Evolutionary conservation across 2,888 invertebrate species (phyloP), one percentile per base, ranked within the genome.

Genomic region (Dione juno): DNA sequence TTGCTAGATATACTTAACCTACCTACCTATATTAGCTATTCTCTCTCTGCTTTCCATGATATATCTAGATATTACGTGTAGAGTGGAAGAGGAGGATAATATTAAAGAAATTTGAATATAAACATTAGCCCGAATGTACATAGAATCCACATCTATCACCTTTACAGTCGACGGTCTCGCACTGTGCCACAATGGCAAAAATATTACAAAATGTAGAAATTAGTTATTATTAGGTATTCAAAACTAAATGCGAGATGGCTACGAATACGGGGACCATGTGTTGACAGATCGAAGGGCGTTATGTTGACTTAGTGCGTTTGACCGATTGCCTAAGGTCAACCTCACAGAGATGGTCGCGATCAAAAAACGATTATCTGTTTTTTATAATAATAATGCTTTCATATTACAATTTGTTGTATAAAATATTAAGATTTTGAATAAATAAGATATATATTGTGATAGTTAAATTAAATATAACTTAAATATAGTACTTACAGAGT

Each of bases 271-370:
- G 79, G 76, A 72, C 80, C 82, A 81, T 81, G 81, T 86, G 81
- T 86, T 84, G 81, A 86, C 84, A 84, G 84, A 87, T 85, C 80
- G 81, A 79, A 86, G 86, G 87, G 86, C 81, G 82, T 78, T 73
- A 72, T 88, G 80, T 88, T 88, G 86, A 79, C 79, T 75, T 77
- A 81, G 76, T 72, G 73, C 75, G 73, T 69, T 76, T 88, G 88
- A 88, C 88, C 88, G 88, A 88, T 88, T 82, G 82, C 73, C 68
- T 71, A 83, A 84, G 88, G 86, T 88, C 84, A 79, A 73, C 74
- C 66, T 70, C 58, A 66, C 73, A 69, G 80, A 84, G 84, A 84
- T 83, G 67, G 67, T 57, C 54, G 21, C 50, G 54, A 71, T 63
- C 45, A 52, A 57, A 66, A 54, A 54, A 19, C 19, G 43, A 70